Conservation (phyloP, 2,888 invertebrate genomes). For the Epistrophe grossulariae region DNA sequence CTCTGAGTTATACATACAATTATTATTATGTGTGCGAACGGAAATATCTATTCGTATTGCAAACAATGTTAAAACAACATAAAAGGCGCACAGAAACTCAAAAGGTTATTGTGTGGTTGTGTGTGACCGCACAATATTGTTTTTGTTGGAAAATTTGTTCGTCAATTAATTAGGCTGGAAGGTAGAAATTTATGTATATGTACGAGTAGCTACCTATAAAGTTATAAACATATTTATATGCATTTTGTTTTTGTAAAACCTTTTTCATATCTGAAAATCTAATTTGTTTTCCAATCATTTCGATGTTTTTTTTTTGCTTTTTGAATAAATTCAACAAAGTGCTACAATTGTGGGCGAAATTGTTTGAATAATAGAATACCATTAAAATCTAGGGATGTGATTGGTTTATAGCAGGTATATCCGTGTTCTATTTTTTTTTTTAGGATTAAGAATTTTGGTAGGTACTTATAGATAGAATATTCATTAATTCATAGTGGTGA, state of each 20-base stretch:
- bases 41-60: constrained; percentile 40
- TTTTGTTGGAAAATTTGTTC: constrained; percentile 22
- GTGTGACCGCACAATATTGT: constrained; percentile 24
- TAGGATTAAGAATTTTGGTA: neutral
- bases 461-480: neutral
- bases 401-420: constrained; percentile 9
- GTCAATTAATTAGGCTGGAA: constrained; percentile 29
- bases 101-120: constrained; percentile 17
- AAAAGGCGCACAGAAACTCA: constrained; percentile 20
- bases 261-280: constrained; percentile 25
- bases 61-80: constrained; percentile 36
- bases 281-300: constrained; percentile 41
- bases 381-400: constrained; percentile 14
- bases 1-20: neutral
- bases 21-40: constrained; percentile 8
- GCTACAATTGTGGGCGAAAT: constrained; percentile 35
- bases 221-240: neutral
- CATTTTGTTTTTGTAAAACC: constrained; percentile 5
- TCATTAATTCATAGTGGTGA: constrained; percentile 3
- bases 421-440: neutral
- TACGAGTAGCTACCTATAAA: too few relatives aligned
- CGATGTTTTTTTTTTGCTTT: constrained; percentile 11
- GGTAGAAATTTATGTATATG: constrained; percentile 4
- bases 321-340: constrained; percentile 43
- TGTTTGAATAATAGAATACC: constrained; percentile 33